phyloP scores from a whole-genome alignment of 2,797 vertebrate genomes.

The Coregonus suidteri region DNA sequence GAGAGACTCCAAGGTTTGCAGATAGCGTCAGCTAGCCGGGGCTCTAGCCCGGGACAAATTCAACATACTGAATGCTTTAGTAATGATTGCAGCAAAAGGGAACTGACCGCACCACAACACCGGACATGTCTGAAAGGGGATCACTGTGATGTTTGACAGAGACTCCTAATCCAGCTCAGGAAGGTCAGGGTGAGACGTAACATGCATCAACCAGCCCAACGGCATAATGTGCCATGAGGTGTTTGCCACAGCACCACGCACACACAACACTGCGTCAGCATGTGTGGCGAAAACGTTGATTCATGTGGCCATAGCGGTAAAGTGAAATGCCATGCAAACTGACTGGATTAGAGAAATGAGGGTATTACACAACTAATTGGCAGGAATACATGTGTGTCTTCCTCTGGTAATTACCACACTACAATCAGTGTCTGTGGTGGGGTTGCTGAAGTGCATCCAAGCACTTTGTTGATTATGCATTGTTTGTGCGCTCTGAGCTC shows the following conservation, averaged over 20 bases:
- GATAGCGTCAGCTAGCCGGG: background rate
- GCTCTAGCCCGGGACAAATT: background rate
- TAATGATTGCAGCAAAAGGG: background rate
- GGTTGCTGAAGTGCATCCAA: background rate
- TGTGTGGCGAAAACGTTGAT: no score
- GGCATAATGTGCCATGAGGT: no score
- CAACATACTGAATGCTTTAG: background rate
- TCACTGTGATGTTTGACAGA: background rate
- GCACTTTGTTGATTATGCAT: background rate
- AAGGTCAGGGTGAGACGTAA: no score
- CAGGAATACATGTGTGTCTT: constrained; percentile 21
- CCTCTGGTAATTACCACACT: no score
- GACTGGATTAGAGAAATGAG: no score
- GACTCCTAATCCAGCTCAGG: background rate
- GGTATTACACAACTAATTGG: no score
- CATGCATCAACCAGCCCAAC: no score
- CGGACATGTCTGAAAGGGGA: background rate
- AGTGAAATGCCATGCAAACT: no score
- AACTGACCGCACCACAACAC: background rate
- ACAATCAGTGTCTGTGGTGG: no score
- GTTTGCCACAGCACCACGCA: no score
- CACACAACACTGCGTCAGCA: no score
- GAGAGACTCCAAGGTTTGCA: background rate
- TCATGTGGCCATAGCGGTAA: no score
- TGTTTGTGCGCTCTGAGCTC: background rate